Evolutionary conservation across 1,140 invertebrate species (phyloP), one percentile per base, ranked within the genome.

Genomic region (Drosophila leontia): DNA sequence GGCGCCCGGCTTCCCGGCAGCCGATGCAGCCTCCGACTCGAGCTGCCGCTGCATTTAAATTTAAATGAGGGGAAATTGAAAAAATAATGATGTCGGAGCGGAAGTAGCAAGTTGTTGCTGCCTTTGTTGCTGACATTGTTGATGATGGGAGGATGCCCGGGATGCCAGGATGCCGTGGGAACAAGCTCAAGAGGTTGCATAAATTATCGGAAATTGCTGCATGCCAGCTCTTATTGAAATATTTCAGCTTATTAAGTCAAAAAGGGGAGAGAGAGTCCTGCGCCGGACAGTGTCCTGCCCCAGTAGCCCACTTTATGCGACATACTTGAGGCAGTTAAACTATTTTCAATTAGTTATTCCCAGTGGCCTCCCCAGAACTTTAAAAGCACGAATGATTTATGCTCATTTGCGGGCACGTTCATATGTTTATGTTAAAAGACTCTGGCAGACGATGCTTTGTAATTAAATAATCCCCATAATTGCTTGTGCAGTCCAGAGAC

Each of bases 31-130:
- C 44, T 2, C 4, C 23, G 8, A 15, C 57, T 39, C 5, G 50
- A 45, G 56, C 53, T n/a, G 39, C 59, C 34, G 47, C 69, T 71
- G 78, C 64, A 77, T 64, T 48, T 78, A 68, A 64, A 91, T 81
- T 87, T 72, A 74, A 78, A 83, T 80, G 64, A 74, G 74, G 90
- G 91, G 91, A 92, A 92, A 92, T 92, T 87, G 91, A 82, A 92
- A 92, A 92, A 90, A 86, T 91, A 90, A 90, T 82, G 88, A 86
- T 62, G 67, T 64, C 62, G 63, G 62, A 47, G 59, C 72, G 44
- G 45, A 69, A 71, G 60, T 56, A 72, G 53, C 45, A 41, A 53
- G 45, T 80, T 68, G 61, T 78, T 69, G 74, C 60, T 78, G 63
- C 42, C 56, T 41, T 41, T 61, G 67, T 47, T 65, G 76, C 62